Conservation (phyloP, 2,113 vertebrate species). For the mouse (Mus musculus) region GRCm39 chr2:92534001-92534500, state of each 20-base stretch:
- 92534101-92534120: neutral
- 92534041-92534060: conserved; percentile 86
- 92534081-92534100: neutral
- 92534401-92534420: neutral
- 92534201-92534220: neutral
- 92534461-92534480: neutral
- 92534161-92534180: neutral
- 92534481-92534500: neutral
- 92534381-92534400: too few relatives aligned
- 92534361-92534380: neutral
- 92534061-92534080: conserved; percentile 86
- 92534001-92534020: conserved; percentile 86
- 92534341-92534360: accelerated
- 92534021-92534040: conserved; percentile 82
- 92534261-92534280: too few relatives aligned
- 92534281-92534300: neutral
- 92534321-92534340: neutral
- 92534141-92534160: neutral
- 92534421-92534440: neutral
- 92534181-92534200: neutral
- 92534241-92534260: neutral
- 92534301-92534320: neutral
- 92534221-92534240: neutral
- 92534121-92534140: conserved; percentile 2
- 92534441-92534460: too few relatives aligned